A percentile compares a stretch with the other conserved stretches of the same genome.
Evolutionary conservation across 2,888 invertebrate species (phyloP).

Genomic region (Parnassius orleans): DNA sequence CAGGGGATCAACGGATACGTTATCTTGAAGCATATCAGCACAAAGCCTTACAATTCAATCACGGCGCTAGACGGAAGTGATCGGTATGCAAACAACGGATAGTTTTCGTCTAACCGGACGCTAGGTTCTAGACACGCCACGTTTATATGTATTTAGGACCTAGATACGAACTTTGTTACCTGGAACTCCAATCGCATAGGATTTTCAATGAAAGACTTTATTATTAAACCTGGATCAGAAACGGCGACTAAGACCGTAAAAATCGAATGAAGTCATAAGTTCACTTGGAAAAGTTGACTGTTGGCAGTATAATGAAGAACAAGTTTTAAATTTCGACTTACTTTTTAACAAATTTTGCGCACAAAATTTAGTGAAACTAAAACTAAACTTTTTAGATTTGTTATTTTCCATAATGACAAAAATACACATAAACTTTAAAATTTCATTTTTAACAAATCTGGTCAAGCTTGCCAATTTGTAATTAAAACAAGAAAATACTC

Average conservation of each 20-base stretch:
- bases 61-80: slow-evolving; percentile 34
- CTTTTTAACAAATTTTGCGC: too few species aligned
- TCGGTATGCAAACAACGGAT: slow-evolving; percentile 43
- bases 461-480: too few species aligned
- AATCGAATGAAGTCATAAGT: background rate
- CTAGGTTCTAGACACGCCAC: slow-evolving; percentile 31
- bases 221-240: slow-evolving; percentile 2
- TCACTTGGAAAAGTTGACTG: background rate
- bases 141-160: slow-evolving; percentile 33
- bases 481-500: too few species aligned
- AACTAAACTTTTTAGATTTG: background rate
- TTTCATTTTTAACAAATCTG: too few species aligned
- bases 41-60: slow-evolving; percentile 17
- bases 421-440: too few species aligned
- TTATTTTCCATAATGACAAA: too few species aligned
- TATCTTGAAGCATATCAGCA: slow-evolving; percentile 2
- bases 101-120: slow-evolving; percentile 50
- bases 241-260: background rate
- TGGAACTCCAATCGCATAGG: slow-evolving; percentile 31
- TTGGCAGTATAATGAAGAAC: too few species aligned
- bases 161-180: slow-evolving; percentile 30
- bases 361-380: background rate
- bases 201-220: slow-evolving; percentile 17
- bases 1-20: slow-evolving; percentile 20
- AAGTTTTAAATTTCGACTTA: too few species aligned